These are phyloP conservation scores for Sesamia nonagrioides DNA, from an alignment of 1,140 invertebrate species.

Conservation along the genomic window DNA sequence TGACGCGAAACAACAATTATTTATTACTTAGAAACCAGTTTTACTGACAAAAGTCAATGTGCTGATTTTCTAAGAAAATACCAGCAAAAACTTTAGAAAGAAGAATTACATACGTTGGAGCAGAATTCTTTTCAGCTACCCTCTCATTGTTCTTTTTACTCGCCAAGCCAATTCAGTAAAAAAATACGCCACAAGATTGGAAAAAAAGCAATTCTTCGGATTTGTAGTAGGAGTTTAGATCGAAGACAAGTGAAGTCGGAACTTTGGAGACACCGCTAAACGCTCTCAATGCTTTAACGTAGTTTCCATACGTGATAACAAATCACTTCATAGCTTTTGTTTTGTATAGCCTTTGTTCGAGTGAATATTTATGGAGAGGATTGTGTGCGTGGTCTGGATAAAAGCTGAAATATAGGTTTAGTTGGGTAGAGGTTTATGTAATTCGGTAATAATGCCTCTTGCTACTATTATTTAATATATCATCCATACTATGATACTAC, in stretches of 20 bases:
- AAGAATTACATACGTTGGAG: not conserved
- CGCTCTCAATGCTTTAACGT: slow-evolving; percentile 13
- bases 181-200: not conserved
- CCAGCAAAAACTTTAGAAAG: not conserved
- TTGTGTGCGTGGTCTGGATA: not conserved
- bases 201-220: slow-evolving; percentile 5
- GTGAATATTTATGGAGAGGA: not conserved
- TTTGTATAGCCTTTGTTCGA: slow-evolving; percentile 3
- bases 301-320: slow-evolving; percentile 34
- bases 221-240: slow-evolving; percentile 1
- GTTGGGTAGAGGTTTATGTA: too few relatives aligned
- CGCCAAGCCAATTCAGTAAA: not conserved
- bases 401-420: not conserved
- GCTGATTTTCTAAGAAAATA: not conserved
- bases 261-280: not conserved
- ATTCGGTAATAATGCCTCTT: too few relatives aligned
- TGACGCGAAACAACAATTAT: too few relatives aligned
- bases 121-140: not conserved
- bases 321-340: slow-evolving; percentile 18
- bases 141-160: not conserved
- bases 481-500: too few relatives aligned
- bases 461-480: too few relatives aligned
- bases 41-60: too few relatives aligned
- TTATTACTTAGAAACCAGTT: too few relatives aligned
- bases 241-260: slow-evolving; percentile 15